Percentiles rank a stretch among this genome's conserved stretches.
Evolutionary conservation across 2,888 invertebrate species (phyloP).

Genomic region (Patella caerulea): DNA sequence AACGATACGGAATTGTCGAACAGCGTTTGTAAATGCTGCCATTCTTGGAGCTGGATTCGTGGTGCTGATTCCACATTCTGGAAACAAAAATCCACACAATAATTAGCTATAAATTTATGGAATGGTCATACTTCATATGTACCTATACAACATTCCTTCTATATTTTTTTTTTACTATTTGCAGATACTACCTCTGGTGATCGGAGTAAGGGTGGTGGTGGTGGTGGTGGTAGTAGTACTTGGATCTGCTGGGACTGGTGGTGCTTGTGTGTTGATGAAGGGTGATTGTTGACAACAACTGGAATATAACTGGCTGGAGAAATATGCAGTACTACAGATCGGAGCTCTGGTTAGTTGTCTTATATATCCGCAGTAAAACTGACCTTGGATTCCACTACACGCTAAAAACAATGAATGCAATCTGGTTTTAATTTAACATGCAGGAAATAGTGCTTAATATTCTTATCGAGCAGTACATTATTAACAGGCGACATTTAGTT

Average conservation of each 20-base stretch:
- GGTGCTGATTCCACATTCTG: slow-evolving; percentile 24
- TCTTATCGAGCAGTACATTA: too few relatives aligned
- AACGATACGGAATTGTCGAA: slow-evolving; percentile 20
- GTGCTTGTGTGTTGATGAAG: background rate
- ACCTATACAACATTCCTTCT: too few relatives aligned
- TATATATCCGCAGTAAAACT: background rate
- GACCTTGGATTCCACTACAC: background rate
- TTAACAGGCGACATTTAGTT: too few relatives aligned
- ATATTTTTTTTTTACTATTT: too few relatives aligned
- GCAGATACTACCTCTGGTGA: background rate
- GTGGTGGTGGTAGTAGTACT: background rate
- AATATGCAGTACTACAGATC: background rate
- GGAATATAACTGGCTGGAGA: background rate
- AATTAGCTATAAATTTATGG: too few relatives aligned
- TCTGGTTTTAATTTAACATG: too few relatives aligned
- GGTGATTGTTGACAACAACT: background rate
- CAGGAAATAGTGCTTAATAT: too few relatives aligned
- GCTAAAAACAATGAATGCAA: background rate
- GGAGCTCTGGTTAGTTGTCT: background rate
- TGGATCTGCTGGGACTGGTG: background rate
- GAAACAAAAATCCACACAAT: background rate
- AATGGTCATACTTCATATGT: too few relatives aligned
- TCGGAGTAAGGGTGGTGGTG: background rate
- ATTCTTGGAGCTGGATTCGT: slow-evolving; percentile 6
- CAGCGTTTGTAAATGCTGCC: background rate